Base-by-base conservation (phyloP, 92 coral and sea anemone species). In the Heteractis magnifica region DNA sequence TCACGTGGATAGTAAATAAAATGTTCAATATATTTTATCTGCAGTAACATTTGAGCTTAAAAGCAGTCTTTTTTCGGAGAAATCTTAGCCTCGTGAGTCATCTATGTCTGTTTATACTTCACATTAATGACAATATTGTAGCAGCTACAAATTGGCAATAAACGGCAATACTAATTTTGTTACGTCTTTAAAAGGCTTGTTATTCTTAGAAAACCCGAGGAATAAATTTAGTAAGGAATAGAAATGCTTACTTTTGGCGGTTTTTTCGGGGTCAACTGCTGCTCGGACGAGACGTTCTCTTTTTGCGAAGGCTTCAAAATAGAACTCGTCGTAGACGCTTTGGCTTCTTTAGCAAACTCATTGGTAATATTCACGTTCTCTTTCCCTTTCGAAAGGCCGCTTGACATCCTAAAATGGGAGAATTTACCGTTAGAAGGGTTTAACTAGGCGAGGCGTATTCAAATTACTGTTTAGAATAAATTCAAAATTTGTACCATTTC, bases 401-500 rank as follows among this genome's bases (percentile, higher is more conserved):
- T 84, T 76, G 82, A 75, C 88, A 81, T 89, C 90, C 98, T 94
- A 81, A 79, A 94, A 92, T 74, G 55, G 60, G 59, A 49, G 62
- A 75, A 86, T 70, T 62, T 26, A 65, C 5, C 50, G 88, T 85
- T 77, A 77, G 83, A 78, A 48, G 56, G 34, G 56, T 21, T 53
- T 10, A 52, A 21, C 56, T 10, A 16, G 71, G 79, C 21, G 16
- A 26, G 68, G 52, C 52, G 78, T 49, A 65, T 85, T 85, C 88
- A 85, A 85, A 85, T 85, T 72, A 79, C 55, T 56, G 82, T 84
- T 74, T 65, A 51, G 18, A 75, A 53, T 86, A 71, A 83, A 83
- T 88, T 93, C 90, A 89, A 91, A 93, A 88, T 86, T 78, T 92
- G 86, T 91, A 93, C 97, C 97, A 93, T 93, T 93, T 85, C 77